These are phyloP conservation scores for Hofmannophila pseudospretella DNA, from an alignment of 2,888 invertebrate species.

Conservation along the genomic window DNA sequence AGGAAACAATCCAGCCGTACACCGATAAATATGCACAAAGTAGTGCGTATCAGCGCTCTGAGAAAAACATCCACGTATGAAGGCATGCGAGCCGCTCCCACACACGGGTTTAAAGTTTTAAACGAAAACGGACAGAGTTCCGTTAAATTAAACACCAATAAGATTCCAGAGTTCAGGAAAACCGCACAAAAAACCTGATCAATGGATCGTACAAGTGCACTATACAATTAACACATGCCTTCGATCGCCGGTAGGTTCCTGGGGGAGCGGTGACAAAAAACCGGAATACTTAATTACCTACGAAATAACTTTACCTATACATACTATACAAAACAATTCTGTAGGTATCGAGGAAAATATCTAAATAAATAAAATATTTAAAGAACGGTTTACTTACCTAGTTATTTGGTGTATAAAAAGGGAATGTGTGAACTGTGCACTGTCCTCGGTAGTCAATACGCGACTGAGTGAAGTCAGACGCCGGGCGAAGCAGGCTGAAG, in stretches of 20 bases:
- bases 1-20: background rate
- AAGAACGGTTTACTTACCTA: constrained; percentile 42
- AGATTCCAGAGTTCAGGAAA: constrained; percentile 14
- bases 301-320: no score
- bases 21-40: constrained; percentile 1
- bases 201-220: constrained; percentile 29
- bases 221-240: constrained; percentile 19
- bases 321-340: background rate
- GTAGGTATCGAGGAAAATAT: background rate
- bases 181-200: constrained; percentile 19
- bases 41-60: background rate
- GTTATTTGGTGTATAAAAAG: constrained; percentile 38
- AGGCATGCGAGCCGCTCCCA: constrained; percentile 47
- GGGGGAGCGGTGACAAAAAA: constrained; percentile 23
- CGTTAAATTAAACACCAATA: constrained; percentile 31
- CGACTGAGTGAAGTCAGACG: constrained; percentile 40
- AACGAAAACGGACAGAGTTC: constrained; percentile 25
- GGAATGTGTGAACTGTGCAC: constrained; percentile 44
- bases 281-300: no score
- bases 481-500: background rate
- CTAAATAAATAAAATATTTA: background rate
- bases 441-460: constrained; percentile 44
- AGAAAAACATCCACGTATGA: constrained; percentile 32
- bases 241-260: constrained; percentile 31
- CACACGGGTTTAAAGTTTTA: constrained; percentile 24